Conservation (phyloP, 2,888 invertebrate species). For the Limnephilus auricula region DNA sequence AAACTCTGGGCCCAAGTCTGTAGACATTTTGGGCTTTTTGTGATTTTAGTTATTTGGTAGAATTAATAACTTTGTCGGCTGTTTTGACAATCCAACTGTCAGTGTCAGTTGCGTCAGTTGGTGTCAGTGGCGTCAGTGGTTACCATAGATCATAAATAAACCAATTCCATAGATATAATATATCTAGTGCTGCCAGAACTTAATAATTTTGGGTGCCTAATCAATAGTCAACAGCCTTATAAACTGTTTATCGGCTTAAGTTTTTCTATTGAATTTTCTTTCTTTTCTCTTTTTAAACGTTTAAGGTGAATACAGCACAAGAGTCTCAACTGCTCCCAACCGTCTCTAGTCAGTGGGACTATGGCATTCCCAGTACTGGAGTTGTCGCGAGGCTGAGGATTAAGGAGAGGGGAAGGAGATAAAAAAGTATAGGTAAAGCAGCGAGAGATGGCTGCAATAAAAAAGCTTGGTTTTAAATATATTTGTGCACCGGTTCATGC, state of each 20-base stretch:
- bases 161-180: too few species aligned
- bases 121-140: too few species aligned
- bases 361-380: too few species aligned
- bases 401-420: too few species aligned
- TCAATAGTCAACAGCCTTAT: background rate
- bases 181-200: background rate
- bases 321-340: too few species aligned
- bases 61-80: background rate
- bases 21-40: conserved; percentile 70
- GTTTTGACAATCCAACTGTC: background rate
- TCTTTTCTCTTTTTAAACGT: background rate
- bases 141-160: too few species aligned
- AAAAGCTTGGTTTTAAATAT: too few species aligned
- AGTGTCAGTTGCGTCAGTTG: background rate
- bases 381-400: too few species aligned
- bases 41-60: background rate
- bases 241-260: background rate
- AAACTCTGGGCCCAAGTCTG: conserved; percentile 78
- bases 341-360: too few species aligned
- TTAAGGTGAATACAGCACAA: background rate
- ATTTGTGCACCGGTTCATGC: too few species aligned
- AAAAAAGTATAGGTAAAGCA: too few species aligned
- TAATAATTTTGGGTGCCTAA: background rate
- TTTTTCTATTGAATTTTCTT: background rate
- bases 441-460: too few species aligned